Conservation (phyloP, 2,888 invertebrate genomes). For the Galerucella calmariensis region DNA sequence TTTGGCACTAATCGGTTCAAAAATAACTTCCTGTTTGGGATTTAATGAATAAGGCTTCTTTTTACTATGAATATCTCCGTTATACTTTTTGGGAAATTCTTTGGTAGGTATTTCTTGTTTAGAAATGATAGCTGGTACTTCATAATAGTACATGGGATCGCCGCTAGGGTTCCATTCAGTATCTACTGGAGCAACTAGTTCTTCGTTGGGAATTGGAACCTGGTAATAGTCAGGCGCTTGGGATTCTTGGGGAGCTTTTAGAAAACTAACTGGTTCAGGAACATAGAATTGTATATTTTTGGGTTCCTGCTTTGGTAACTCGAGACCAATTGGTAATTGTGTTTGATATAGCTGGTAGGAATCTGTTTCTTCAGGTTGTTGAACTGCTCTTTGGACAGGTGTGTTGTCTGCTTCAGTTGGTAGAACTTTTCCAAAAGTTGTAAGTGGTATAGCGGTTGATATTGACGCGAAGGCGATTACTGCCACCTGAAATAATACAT, state of each 20-base stretch:
- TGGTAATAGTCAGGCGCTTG: constrained; percentile 51
- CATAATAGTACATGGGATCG: constrained; percentile 60
- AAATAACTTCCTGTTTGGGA: constrained; percentile 66
- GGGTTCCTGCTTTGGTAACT: constrained; percentile 56
- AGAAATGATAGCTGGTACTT: constrained; percentile 62
- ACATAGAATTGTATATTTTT: constrained; percentile 57
- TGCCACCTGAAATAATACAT: constrained; percentile 43
- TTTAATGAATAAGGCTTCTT: constrained; percentile 58
- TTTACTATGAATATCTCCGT: constrained; percentile 65
- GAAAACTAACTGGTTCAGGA: constrained; percentile 53
- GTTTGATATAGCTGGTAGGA: constrained; percentile 43
- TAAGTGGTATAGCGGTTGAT: constrained; percentile 30
- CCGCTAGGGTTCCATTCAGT: constrained; percentile 63
- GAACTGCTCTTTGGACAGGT: background rate
- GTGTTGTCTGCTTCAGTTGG: background rate
- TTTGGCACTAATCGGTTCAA: constrained; percentile 63
- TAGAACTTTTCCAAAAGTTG: constrained; percentile 21
- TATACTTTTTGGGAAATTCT: constrained; percentile 71
- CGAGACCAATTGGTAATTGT: constrained; percentile 52
- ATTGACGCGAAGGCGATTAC: constrained; percentile 40
- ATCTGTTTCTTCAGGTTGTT: constrained; percentile 37
- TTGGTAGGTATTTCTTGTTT: constrained; percentile 67
- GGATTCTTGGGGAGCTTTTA: constrained; percentile 54
- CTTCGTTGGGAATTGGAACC: constrained; percentile 64
- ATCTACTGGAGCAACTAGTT: constrained; percentile 64